Conservation (phyloP, 2,888 invertebrate genomes). For the Archips crataeganus region DNA sequence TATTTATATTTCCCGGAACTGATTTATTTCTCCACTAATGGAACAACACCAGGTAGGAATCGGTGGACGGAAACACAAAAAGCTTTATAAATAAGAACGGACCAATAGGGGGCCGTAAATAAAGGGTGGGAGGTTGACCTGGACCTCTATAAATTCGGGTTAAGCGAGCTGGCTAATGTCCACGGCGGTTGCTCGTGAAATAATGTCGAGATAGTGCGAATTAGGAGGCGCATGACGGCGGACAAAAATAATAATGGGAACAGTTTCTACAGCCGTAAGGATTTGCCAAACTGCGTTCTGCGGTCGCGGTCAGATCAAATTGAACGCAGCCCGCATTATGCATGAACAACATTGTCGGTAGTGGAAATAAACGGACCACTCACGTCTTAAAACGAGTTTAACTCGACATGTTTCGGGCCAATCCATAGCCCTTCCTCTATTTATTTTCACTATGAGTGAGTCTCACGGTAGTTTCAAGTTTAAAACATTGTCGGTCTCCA, state of each 20-base stretch:
- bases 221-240: not conserved
- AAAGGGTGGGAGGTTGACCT: not conserved
- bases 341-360: too few relatives aligned
- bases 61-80: constrained; percentile 5
- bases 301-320: too few relatives aligned
- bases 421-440: too few relatives aligned
- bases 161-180: constrained; percentile 18
- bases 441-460: too few relatives aligned
- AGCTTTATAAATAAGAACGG: constrained; percentile 15
- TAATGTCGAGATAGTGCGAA: constrained; percentile 21
- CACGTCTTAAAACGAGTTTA: too few relatives aligned
- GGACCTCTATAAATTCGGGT: constrained; percentile 21
- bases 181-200: constrained; percentile 13
- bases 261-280: not conserved
- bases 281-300: too few relatives aligned
- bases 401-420: too few relatives aligned
- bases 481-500: too few relatives aligned
- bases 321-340: too few relatives aligned
- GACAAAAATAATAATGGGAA: not conserved
- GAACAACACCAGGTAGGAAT: constrained; percentile 9
- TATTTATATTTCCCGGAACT: constrained; percentile 16
- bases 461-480: too few relatives aligned
- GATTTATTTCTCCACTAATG: constrained; percentile 14
- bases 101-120: constrained; percentile 13
- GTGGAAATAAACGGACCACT: too few relatives aligned